Evolutionary conservation across 2,113 vertebrate species (phyloP).

Genomic region (Murina feae): DNA sequence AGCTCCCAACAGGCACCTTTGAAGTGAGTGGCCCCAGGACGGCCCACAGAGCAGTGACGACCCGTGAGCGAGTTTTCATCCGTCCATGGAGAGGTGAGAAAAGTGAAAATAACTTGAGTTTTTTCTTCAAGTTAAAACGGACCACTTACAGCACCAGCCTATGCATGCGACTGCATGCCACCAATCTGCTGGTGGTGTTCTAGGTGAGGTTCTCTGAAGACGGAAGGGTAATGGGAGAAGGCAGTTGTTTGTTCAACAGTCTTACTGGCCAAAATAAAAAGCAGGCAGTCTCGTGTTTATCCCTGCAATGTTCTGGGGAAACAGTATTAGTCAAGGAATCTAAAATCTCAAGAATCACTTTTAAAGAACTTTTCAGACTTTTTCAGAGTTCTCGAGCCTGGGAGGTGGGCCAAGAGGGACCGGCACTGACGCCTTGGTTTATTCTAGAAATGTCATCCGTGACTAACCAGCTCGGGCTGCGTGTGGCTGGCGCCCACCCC

Average conservation of each 20-base stretch:
- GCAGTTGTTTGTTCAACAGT: neutral
- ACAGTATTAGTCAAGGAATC: neutral
- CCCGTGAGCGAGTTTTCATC: neutral
- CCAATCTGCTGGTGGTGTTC: neutral
- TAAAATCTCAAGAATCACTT: neutral
- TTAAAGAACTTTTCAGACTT: neutral
- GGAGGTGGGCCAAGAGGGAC: neutral
- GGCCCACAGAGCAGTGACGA: neutral
- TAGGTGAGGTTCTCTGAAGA: neutral
- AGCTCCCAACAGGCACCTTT: neutral
- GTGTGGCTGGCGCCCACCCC: neutral
- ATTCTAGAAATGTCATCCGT: neutral
- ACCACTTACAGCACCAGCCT: neutral
- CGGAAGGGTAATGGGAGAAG: neutral
- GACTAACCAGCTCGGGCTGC: neutral
- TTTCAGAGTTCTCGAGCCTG: neutral
- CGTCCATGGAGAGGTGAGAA: neutral
- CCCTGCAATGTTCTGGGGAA: neutral
- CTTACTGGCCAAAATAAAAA: neutral
- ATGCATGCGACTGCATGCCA: neutral
- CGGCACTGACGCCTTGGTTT: neutral
- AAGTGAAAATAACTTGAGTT: neutral
- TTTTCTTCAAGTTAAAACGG: neutral
- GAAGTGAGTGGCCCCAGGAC: neutral
- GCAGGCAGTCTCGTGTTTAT: neutral